phyloP scores from a whole-genome alignment of 2,113 vertebrate genomes.

The Sylvia atricapilla region DNA sequence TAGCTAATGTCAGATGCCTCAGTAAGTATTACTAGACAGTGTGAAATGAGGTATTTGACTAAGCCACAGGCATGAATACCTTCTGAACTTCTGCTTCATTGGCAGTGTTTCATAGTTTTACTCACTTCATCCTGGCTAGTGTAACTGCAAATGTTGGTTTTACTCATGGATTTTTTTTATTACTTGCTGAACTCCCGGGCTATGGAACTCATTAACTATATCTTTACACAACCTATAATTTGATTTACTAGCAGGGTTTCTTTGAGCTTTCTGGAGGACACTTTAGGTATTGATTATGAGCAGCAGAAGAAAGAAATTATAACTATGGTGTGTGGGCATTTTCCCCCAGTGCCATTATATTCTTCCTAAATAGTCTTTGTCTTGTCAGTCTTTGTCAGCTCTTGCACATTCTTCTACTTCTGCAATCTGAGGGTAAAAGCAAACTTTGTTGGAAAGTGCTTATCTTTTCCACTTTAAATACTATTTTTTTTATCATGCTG shows the following conservation, averaged over 20 bases:
- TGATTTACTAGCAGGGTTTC: not conserved
- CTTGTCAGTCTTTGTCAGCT: not conserved
- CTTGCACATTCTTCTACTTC: not conserved
- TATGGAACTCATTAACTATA: constrained; percentile 3
- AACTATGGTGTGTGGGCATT: not conserved
- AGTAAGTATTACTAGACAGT: constrained; percentile 7
- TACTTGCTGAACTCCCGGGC: not conserved
- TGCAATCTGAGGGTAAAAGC: not conserved
- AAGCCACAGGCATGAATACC: constrained; percentile 18
- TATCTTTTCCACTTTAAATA: not conserved
- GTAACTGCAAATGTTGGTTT: not conserved
- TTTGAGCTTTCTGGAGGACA: not conserved
- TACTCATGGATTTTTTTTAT: not conserved
- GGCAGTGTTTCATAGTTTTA: constrained; percentile 16
- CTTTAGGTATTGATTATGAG: not conserved
- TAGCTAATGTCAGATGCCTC: constrained; percentile 28
- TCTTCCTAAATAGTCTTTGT: not conserved
- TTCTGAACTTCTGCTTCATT: constrained; percentile 16
- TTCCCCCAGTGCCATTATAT: not conserved
- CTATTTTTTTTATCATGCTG: not conserved
- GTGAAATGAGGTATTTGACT: constrained; percentile 21
- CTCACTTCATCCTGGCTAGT: constrained; percentile 43
- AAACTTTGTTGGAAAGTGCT: not conserved
- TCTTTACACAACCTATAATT: not conserved
- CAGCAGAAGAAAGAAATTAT: not conserved